Evolutionary conservation across 2,113 vertebrate species (phyloP).

Genomic region (Electrona antarctica): DNA sequence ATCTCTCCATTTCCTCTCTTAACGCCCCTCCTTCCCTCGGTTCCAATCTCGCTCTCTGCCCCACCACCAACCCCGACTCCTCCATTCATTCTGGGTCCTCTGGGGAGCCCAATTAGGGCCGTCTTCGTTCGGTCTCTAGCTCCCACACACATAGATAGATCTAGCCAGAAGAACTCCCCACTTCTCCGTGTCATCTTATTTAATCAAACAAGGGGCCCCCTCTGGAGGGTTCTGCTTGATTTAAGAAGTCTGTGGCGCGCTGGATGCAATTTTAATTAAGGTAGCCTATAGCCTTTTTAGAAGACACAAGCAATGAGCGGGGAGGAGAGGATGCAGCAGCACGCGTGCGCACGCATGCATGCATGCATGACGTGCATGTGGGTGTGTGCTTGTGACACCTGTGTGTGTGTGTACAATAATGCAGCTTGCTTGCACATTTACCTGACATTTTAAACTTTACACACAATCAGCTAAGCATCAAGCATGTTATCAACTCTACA

Average conservation of each 20-base stretch:
- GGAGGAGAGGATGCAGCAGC: conserved; percentile 22
- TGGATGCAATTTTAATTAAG: conserved; percentile 68
- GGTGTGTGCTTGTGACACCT: conserved; percentile 6
- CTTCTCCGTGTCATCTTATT: conserved; percentile 42
- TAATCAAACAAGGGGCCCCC: conserved; percentile 50
- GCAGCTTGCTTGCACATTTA: background rate
- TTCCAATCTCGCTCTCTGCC: background rate
- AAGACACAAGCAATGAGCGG: conserved; percentile 40
- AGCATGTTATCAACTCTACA: too few relatives aligned
- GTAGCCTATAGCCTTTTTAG: conserved; percentile 34
- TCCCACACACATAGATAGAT: conserved; percentile 23
- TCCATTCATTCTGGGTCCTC: conserved; percentile 29
- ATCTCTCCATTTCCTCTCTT: background rate
- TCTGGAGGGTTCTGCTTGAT: conserved; percentile 55
- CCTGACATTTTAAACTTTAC: background rate
- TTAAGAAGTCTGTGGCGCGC: conserved; percentile 50
- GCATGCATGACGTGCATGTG: conserved; percentile 27
- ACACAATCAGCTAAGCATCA: too few relatives aligned
- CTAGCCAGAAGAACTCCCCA: conserved; percentile 41
- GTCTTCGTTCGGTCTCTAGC: background rate
- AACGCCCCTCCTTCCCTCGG: background rate
- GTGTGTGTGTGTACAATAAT: background rate
- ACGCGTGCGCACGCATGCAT: background rate
- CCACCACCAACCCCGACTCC: background rate
- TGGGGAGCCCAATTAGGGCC: conserved; percentile 55